Conservation (phyloP, 2,888 invertebrate species). For the Limnephilus lunatus region DNA sequence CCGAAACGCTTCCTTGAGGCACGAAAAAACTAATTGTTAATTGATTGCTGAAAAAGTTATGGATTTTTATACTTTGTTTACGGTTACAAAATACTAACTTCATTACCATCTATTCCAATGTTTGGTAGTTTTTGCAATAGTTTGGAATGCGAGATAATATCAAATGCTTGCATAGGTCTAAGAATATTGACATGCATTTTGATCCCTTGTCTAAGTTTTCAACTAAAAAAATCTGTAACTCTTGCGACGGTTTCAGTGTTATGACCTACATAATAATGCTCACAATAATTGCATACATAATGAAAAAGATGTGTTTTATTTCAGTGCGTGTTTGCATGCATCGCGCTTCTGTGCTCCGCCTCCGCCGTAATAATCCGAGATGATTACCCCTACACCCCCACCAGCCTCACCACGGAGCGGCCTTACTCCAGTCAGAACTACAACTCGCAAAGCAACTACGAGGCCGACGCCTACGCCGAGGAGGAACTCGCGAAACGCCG, state of each 20-base stretch:
- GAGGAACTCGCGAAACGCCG: constrained; percentile 45
- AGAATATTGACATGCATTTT: no score
- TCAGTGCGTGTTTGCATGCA: constrained; percentile 3
- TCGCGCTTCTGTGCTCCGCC: neutral
- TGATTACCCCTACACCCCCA: neutral
- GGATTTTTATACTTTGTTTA: no score
- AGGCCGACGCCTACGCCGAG: neutral
- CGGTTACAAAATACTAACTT: no score
- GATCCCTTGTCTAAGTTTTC: no score
- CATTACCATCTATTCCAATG: no score
- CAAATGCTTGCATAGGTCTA: no score
- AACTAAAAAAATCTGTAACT: no score
- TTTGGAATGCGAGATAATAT: no score
- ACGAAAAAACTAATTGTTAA: no score
- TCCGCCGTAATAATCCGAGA: neutral
- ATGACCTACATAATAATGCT: neutral
- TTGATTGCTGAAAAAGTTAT: no score
- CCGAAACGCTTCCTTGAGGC: no score
- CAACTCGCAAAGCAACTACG: neutral
- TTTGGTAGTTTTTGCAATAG: no score
- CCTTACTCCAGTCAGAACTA: neutral
- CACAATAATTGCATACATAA: neutral
- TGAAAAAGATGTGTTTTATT: neutral
- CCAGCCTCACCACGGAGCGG: neutral
- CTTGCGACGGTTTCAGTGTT: neutral